phyloP scores from a whole-genome alignment of 2,797 vertebrate species.

The Brachyrhaphis roseni region DNA sequence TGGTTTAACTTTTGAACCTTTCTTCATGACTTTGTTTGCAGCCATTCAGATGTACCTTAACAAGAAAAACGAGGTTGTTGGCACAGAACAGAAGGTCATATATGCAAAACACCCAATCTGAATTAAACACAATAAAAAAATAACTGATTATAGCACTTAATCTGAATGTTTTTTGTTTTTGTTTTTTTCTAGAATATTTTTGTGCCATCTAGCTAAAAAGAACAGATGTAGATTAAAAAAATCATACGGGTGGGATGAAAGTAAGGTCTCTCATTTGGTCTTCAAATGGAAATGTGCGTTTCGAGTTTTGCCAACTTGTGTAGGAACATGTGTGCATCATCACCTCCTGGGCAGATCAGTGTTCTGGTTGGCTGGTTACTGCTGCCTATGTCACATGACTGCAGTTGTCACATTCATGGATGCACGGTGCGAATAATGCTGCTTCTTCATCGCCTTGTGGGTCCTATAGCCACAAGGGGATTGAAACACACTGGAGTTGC shows the following conservation, averaged over 20 bases:
- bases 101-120: slow-evolving; percentile 14
- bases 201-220: background rate
- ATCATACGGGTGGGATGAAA: background rate
- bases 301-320: background rate
- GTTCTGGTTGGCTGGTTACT: slow-evolving; percentile 43
- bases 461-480: background rate
- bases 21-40: background rate
- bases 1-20: slow-evolving; percentile 6
- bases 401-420: slow-evolving; percentile 23
- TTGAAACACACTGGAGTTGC: background rate
- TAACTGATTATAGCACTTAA: slow-evolving; percentile 9
- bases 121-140: background rate
- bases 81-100: slow-evolving; percentile 10
- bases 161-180: background rate
- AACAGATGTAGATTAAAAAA: background rate
- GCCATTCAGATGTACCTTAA: background rate
- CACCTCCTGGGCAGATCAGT: slow-evolving; percentile 43
- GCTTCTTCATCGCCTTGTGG: background rate
- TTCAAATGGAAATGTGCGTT: background rate
- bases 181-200: background rate
- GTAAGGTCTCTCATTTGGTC: background rate
- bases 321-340: slow-evolving; percentile 38
- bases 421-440: slow-evolving; percentile 1
- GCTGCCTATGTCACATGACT: slow-evolving; percentile 26
- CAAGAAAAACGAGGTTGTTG: background rate